A percentile compares a stretch with the other conserved stretches of the same genome.
phyloP scores from a whole-genome alignment of 2,797 vertebrate species.

The Chrysocyon brachyurus region DNA sequence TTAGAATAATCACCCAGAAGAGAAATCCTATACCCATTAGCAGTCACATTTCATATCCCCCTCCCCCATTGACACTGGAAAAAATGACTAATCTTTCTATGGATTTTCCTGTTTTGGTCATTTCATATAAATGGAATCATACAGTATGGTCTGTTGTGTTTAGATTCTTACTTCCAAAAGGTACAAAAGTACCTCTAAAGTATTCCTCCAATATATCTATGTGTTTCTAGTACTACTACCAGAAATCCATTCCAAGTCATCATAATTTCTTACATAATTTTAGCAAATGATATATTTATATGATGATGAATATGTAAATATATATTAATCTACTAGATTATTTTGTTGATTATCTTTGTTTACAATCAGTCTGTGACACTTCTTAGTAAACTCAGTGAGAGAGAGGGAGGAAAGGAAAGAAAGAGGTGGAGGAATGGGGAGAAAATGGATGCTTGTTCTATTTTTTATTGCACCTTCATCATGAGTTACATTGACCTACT shows the following conservation, averaged over 20 bases:
- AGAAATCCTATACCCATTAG: background rate
- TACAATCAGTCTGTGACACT: background rate
- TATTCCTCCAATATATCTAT: background rate
- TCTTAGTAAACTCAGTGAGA: background rate
- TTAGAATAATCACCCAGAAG: background rate
- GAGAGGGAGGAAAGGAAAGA: background rate
- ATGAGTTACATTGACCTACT: background rate
- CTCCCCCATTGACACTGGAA: background rate
- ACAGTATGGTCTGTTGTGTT: background rate
- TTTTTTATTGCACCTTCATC: background rate
- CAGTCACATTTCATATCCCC: background rate
- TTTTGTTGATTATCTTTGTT: background rate
- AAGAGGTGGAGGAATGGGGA: background rate
- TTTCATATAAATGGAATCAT: background rate
- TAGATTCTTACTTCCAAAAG: background rate
- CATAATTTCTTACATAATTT: background rate
- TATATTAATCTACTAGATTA: background rate
- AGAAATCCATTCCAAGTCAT: background rate
- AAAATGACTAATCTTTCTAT: constrained; percentile 17
- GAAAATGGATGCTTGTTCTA: background rate
- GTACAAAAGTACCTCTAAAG: background rate
- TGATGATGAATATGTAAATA: background rate
- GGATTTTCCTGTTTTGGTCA: background rate
- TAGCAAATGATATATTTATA: background rate
- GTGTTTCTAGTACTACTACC: background rate